Evolutionary conservation across 2,888 invertebrate species (phyloP), one percentile per base, ranked within the genome.

Genomic region (Morpho deidamia): DNA sequence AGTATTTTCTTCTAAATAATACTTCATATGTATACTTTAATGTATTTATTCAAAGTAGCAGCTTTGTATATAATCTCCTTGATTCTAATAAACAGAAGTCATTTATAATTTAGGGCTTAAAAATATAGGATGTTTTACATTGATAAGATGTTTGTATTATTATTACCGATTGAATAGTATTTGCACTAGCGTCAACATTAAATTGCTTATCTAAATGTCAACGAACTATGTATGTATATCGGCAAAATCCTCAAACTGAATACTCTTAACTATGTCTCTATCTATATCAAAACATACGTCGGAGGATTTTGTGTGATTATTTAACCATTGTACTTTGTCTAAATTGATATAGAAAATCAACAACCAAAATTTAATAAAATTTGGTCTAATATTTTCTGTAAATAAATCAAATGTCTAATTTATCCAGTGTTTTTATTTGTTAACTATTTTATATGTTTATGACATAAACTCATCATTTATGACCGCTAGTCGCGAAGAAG

Each of bases 371-470:
- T 74, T 73, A 74, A 80, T 78, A 79, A 75, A 78, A 79, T 82
- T 85, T 83, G 85, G 83, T 85, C 86, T 76, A 82, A 78, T 81
- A 84, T 86, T 87, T 86, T 86, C 87, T 90, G 90, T 90, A 90
- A 90, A 90, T 90, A 90, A 89, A 90, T 78, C 75, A 73, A 84
- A 84, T 83, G 85, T 82, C 77, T 83, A 81, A 84, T 83, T 83
- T 81, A 84, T 76, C 74, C 70, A 68, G 44, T 59, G 64, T 69
- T 67, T 68, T 65, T 72, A 73, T 72, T 72, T 60, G 66, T 70
- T 2, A 66, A 61, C 56, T 60, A 52, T 34, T 23, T 42, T n/a
- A 3, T 43, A 43, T 46, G 40, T 45, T 33, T 11, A 35, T 41
- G 45, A 46, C 8, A 37, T 35, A 5, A 23, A 23, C 4, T 23